Evolutionary conservation across 2,797 vertebrate species (phyloP).

Genomic region (Anisognathus igniventris): DNA sequence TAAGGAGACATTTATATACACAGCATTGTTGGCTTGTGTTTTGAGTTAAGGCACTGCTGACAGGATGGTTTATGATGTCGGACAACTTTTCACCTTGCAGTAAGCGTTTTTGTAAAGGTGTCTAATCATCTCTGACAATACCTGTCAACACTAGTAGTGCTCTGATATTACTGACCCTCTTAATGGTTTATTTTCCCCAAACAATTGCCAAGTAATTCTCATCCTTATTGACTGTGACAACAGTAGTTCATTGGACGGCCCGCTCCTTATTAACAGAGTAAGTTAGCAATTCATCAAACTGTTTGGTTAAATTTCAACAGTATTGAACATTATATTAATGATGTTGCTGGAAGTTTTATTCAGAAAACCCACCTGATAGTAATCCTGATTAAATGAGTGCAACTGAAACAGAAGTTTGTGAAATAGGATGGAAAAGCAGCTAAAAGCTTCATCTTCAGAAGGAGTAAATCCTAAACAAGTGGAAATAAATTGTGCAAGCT

Average conservation of each 20-base stretch:
- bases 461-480: neutral
- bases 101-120: conserved; percentile 2
- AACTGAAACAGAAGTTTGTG: neutral
- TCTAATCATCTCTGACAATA: neutral
- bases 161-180: neutral
- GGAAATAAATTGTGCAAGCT: neutral
- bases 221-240: neutral
- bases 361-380: neutral
- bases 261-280: neutral
- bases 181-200: neutral
- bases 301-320: neutral
- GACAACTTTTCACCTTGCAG: neutral
- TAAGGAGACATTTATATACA: neutral
- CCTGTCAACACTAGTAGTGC: neutral
- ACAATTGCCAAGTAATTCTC: neutral
- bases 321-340: neutral
- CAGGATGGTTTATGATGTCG: neutral
- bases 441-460: neutral
- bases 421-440: neutral
- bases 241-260: neutral
- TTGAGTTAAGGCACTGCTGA: neutral
- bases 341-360: neutral
- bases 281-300: neutral
- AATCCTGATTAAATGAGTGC: neutral
- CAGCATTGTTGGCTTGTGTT: neutral